Evolutionary conservation across 2,113 vertebrate genomes (phyloP).

Genomic region (Psophia crepitans): DNA sequence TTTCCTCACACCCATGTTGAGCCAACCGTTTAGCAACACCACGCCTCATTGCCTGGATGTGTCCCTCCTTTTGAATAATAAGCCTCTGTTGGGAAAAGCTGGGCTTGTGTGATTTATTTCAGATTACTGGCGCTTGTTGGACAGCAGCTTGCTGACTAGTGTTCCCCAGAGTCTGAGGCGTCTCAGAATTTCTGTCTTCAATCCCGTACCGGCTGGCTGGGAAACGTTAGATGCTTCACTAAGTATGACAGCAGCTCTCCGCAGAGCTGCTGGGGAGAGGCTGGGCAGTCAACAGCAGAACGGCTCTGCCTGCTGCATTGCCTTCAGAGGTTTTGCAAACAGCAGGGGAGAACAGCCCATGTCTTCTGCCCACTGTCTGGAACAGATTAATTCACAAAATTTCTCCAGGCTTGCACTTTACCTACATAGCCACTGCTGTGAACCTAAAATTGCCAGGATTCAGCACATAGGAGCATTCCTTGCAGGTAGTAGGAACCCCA

Average conservation of each 20-base stretch:
- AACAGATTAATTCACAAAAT: conserved; percentile 24
- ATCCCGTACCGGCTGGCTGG: not conserved
- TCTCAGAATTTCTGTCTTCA: conserved; percentile 37
- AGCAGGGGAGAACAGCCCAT: not conserved
- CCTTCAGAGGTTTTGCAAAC: not conserved
- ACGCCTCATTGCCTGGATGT: conserved; percentile 28
- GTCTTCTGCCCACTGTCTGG: conserved; percentile 1
- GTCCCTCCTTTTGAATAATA: conserved; percentile 34
- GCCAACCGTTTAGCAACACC: conserved; percentile 9
- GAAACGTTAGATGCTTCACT: conserved; percentile 56
- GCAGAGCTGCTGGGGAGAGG: not conserved
- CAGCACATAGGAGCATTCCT: accelerated
- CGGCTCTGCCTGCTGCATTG: not conserved
- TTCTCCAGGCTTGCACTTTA: not conserved
- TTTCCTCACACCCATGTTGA: conserved; percentile 23
- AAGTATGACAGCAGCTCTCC: conserved; percentile 45
- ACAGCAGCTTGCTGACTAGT: conserved; percentile 54
- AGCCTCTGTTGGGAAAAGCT: not conserved
- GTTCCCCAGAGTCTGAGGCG: conserved; percentile 41
- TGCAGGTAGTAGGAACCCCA: not conserved
- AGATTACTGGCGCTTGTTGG: conserved; percentile 38
- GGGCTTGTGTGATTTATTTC: conserved; percentile 46
- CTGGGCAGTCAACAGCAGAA: not conserved
- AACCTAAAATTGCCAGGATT: not conserved
- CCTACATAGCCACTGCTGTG: not conserved